phyloP scores from a whole-genome alignment of 2,113 vertebrate genomes.

The Perognathus longimembris region DNA sequence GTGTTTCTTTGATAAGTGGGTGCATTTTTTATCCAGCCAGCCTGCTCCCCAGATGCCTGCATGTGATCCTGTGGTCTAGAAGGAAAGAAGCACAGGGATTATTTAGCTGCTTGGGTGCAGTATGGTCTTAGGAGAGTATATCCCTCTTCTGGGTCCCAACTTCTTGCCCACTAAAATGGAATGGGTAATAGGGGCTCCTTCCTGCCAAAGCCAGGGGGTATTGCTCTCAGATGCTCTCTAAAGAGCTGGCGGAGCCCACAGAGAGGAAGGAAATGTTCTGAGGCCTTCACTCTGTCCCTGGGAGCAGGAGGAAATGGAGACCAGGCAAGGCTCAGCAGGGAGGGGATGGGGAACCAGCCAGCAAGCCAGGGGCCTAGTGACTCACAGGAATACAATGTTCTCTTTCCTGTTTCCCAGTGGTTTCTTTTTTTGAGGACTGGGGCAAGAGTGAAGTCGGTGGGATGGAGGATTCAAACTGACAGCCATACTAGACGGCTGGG shows the following conservation, averaged over 20 bases:
- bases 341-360: not conserved
- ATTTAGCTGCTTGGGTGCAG: not conserved
- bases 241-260: not conserved
- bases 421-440: constrained; percentile 25
- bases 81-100: not conserved
- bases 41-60: not conserved
- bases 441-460: not conserved
- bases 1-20: constrained; percentile 24
- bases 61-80: not conserved
- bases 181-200: not conserved
- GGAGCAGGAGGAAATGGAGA: not conserved
- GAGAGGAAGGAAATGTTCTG: not conserved
- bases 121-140: not conserved
- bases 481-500: not conserved
- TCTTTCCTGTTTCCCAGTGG: constrained; percentile 63
- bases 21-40: not conserved
- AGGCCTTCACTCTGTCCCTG: not conserved
- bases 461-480: not conserved
- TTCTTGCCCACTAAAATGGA: constrained; percentile 29
- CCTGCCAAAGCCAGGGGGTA: not conserved
- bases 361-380: constrained; percentile 61
- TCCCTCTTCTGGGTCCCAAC: not conserved
- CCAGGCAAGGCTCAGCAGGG: not conserved
- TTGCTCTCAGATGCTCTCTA: not conserved
- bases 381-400: constrained; percentile 73